Conservation (phyloP, 2,113 vertebrate genomes). For the Prietella phreatophila region DNA sequence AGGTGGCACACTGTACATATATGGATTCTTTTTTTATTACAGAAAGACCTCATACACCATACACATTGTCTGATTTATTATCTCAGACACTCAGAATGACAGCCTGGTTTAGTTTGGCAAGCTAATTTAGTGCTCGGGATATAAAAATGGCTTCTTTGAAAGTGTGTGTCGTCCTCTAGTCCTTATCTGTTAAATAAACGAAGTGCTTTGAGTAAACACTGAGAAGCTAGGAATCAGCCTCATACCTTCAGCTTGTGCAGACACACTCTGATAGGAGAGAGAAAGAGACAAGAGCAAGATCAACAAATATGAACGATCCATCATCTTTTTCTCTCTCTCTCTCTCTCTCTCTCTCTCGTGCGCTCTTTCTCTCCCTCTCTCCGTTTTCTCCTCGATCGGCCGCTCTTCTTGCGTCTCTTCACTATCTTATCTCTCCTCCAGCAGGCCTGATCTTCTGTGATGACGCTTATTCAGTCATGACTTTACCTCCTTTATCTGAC, state of each 20-base stretch:
- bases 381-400: background rate
- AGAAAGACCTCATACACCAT: background rate
- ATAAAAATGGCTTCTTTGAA: background rate
- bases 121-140: background rate
- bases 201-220: background rate
- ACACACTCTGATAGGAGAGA: constrained; percentile 58
- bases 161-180: background rate
- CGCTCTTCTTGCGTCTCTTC: constrained; percentile 41
- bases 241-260: constrained; percentile 72
- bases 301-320: constrained; percentile 65
- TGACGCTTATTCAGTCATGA: constrained; percentile 59
- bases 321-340: constrained; percentile 50
- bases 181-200: constrained; percentile 7
- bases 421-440: constrained; percentile 49
- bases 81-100: background rate
- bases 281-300: constrained; percentile 66
- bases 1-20: constrained; percentile 11
- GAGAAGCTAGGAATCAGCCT: background rate
- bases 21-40: background rate
- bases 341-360: constrained; percentile 40
- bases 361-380: constrained; percentile 49
- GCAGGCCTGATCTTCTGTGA: constrained; percentile 53
- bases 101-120: background rate
- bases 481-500: constrained; percentile 61
- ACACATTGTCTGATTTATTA: background rate